Evolutionary conservation across 2,797 vertebrate species (phyloP), one percentile per base, ranked within the genome.

Genomic region (Myotis daubentonii): DNA sequence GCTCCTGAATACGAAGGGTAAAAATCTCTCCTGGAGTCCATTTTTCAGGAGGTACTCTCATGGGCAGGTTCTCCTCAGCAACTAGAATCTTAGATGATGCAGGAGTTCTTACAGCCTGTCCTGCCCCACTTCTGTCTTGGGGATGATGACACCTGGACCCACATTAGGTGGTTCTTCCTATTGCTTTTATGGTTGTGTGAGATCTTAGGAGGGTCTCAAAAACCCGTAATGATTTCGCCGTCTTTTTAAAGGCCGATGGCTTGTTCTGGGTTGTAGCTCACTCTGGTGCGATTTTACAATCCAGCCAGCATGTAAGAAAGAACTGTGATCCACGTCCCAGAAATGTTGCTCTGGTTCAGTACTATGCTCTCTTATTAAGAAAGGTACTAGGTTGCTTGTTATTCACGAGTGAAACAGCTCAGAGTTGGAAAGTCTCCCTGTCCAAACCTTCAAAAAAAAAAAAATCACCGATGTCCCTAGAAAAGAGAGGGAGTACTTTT

Each of bases 301-400:
- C 60, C 79, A 85, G 12, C 72, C 47, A 44, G 72, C 57, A 36
- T 89, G 36, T 57, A 49, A 66, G 72, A 94, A 51, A 87, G 70
- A 51, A 49, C 57, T 60, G 8, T 20, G 36, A 81, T 75, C 89
- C 49, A 62, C 80, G 76, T 30, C 57, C 82, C n/a, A 23, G 79
- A 47, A 51, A 55, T 70, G 36, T 51, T 93, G 9, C 87, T 96
- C 30, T 91, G 93, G 68, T 36, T 89, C 66, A 90, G 17, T 75
- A 51, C 33, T 62, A 2, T n/a, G 36, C 13, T 68, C 10, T 75
- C 38, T 66, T 80, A 44, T 62, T 89, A 55, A 66, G 68, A 76
- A 85, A 93, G 36, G 3, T 51, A 53, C 28, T 30, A 53, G 53
- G 28, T 91, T 86, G 44, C 75, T 89, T 94, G 65, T 93, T 86